These are phyloP conservation scores for Oscheius sp. DNA, from an alignment of 2,888 invertebrate species.

Conservation along the genomic window DNA sequence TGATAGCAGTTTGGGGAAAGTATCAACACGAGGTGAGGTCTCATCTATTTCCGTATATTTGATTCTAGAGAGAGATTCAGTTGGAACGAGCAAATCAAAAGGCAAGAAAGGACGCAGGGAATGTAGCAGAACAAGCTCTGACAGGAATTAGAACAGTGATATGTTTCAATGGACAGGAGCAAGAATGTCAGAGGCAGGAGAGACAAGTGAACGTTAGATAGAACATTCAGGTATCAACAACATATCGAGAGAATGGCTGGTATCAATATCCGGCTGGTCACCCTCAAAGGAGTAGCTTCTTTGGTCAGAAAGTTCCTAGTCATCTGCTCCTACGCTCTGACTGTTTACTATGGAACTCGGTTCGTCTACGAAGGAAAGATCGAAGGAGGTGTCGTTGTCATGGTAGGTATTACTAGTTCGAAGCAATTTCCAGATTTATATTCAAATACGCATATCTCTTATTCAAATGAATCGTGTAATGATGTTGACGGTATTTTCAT, in stretches of 20 bases:
- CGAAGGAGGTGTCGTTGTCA: conserved; percentile 44
- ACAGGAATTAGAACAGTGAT: conserved; percentile 9
- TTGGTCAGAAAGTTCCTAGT: background rate
- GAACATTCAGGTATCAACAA: background rate
- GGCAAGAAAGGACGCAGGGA: background rate
- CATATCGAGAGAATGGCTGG: background rate
- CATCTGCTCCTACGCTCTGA: conserved; percentile 34
- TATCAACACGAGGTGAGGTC: background rate
- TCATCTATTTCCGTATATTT: conserved; percentile 47
- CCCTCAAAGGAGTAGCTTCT: background rate
- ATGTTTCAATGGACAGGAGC: conserved; percentile 13
- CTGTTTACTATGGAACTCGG: conserved; percentile 64
- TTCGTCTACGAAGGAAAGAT: conserved; percentile 46
- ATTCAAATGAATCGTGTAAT: conserved; percentile 50
- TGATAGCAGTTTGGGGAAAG: conserved; percentile 54
- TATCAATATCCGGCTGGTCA: background rate
- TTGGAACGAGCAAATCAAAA: conserved; percentile 24
- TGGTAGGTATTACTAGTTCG: conserved; percentile 70
- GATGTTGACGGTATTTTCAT: conserved; percentile 76
- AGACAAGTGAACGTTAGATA: background rate
- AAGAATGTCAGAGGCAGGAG: conserved; percentile 40
- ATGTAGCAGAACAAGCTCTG: conserved; percentile 4
- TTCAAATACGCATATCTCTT: background rate
- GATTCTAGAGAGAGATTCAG: background rate
- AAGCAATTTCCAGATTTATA: conserved; percentile 40